Percentiles rank a stretch among this genome's conserved stretches.
Evolutionary conservation across 2,888 invertebrate genomes (phyloP).

Genomic region (Pristionchus maxplancki): DNA sequence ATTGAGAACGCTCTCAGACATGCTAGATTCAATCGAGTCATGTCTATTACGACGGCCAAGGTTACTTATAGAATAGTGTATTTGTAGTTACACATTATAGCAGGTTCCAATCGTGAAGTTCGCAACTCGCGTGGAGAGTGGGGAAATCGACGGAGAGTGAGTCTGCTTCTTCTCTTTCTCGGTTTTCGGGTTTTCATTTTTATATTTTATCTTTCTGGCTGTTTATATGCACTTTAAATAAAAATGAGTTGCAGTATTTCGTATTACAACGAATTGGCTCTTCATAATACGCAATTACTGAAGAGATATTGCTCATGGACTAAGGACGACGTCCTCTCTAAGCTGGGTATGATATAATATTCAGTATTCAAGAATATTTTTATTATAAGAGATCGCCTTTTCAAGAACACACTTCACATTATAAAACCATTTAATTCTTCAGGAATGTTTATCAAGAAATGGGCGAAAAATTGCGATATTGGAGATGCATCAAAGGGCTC

Average conservation of each 20-base stretch:
- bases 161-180: slow-evolving; percentile 26
- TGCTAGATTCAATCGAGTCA: slow-evolving; percentile 11
- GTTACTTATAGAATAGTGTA: background rate
- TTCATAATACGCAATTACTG: slow-evolving; percentile 82
- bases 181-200: background rate
- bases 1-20: background rate
- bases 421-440: background rate
- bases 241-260: no score
- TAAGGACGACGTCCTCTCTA: slow-evolving; percentile 79
- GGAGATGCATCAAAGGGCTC: slow-evolving; percentile 83
- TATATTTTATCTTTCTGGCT: no score
- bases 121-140: slow-evolving; percentile 59
- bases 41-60: slow-evolving; percentile 23
- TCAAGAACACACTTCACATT: no score
- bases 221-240: no score
- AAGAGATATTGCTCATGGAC: slow-evolving; percentile 80
- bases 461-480: slow-evolving; percentile 81
- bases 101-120: slow-evolving; percentile 84
- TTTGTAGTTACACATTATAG: background rate
- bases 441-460: slow-evolving; percentile 71
- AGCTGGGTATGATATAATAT: slow-evolving; percentile 63
- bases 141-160: slow-evolving; percentile 81
- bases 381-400: no score
- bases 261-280: slow-evolving; percentile 82
- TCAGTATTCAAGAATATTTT: no score